Conservation (phyloP, 2,797 vertebrate species). For the Phrynocephalus forsythii region DNA sequence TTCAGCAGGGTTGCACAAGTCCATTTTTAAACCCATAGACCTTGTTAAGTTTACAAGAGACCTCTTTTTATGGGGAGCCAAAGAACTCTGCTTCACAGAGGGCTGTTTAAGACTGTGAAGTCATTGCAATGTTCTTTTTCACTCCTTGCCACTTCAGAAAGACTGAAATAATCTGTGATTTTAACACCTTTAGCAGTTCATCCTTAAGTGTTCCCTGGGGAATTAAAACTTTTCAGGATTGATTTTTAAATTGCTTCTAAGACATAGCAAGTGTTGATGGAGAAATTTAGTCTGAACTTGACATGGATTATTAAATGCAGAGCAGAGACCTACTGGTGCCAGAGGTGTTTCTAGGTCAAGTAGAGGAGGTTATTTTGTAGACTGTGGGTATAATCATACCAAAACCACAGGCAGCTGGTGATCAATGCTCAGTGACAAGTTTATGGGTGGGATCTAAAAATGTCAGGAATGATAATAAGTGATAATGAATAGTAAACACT, state of each 20-base stretch:
- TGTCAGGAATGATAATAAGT: neutral
- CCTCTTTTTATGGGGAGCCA: conserved; percentile 17
- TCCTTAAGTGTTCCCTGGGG: neutral
- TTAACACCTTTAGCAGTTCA: neutral
- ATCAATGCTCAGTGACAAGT: neutral
- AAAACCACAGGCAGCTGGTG: no score
- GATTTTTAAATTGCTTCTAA: neutral
- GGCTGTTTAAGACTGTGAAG: conserved; percentile 44
- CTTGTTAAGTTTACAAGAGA: conserved; percentile 45
- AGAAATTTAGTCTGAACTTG: neutral
- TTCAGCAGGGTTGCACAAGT: neutral
- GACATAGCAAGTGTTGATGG: neutral
- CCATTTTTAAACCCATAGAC: conserved; percentile 54
- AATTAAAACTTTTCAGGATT: conserved; percentile 4
- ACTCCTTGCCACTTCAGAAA: conserved; percentile 50
- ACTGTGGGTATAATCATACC: no score
- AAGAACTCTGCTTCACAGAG: conserved; percentile 35
- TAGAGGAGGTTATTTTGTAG: no score
- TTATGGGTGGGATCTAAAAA: neutral
- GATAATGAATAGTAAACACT: no score
- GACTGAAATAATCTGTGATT: conserved; percentile 48
- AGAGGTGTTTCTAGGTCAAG: no score
- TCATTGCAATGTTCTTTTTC: conserved; percentile 49
- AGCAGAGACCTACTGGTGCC: neutral
- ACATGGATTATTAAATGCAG: neutral